Evolutionary conservation across 2,888 invertebrate genomes (phyloP), one percentile per base, ranked within the genome.

Genomic region (Netelia virgata): DNA sequence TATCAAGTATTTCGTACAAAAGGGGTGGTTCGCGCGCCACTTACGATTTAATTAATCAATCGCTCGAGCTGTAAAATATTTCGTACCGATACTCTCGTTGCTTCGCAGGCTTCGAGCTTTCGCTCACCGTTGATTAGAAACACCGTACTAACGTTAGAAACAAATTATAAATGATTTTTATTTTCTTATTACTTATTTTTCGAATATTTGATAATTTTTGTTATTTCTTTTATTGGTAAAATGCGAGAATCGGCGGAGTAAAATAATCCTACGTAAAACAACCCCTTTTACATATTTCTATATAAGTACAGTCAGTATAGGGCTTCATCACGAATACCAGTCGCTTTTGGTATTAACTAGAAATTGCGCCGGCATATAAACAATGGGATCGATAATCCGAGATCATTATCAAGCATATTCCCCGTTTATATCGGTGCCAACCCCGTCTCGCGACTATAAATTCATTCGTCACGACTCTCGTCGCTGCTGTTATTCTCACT

Each of bases 321-420:
- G 36, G 36, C 36, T 36, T 0, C 6, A 36, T 36, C 36, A 36
- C 36, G 36, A 36, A 36, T 36, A 36, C 36, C 36, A 47, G 11
- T 47, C 47, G 47, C 14, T 11, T 47, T 47, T 14, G 47, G 11
- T 47, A 47, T 47, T 47, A 47, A 14, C 11, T 47, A 47, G 47
- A 90, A 91, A 92, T 92, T 90, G 92, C 91, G 90, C 91, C 90
- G 90, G 91, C 92, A 91, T 92, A 92, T 92, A 92, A 93, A 93
- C 92, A 92, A 93, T 93, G 91, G 92, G 92, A 93, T 93, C 93
- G 90, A 93, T 93, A 93, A 92, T 93, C 92, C 91, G 89, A 92
- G 93, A 93, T 93, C 90, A 90, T 93, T 93, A 93, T 93, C 93
- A 92, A 87, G n/a, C 50, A 74, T 73, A 61, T 74, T 64, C 74